phyloP scores from a whole-genome alignment of 2,888 invertebrate species.

The Ecliptopera silaceata region DNA sequence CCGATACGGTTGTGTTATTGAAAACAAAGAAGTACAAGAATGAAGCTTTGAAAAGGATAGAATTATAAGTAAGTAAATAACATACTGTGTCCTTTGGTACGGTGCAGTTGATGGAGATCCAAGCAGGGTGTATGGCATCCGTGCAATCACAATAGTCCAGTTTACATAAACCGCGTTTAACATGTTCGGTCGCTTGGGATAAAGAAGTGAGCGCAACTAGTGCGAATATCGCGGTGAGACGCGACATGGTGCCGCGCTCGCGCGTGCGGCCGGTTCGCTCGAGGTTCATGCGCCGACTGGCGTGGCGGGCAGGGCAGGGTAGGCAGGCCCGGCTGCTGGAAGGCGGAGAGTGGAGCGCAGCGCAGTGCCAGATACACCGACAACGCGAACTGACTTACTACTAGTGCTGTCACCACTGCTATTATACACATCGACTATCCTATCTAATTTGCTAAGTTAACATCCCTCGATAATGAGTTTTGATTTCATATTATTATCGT shows the following conservation, averaged over 20 bases:
- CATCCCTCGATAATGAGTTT: conserved; percentile 25
- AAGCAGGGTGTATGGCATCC: conserved; percentile 79
- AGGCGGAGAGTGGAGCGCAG: conserved; percentile 12
- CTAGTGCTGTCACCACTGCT: conserved; percentile 57
- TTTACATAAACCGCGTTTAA: conserved; percentile 70
- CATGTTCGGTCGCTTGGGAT: conserved; percentile 39
- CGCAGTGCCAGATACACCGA: conserved; percentile 19
- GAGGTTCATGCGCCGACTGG: conserved; percentile 66
- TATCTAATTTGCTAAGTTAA: conserved; percentile 51
- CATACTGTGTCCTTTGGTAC: conserved; percentile 83
- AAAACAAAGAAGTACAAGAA: conserved; percentile 9
- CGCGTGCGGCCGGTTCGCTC: conserved; percentile 47
- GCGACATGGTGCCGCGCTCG: conserved; percentile 72
- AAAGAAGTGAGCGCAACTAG: conserved; percentile 74
- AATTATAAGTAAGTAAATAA: conserved; percentile 2
- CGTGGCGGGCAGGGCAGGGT: conserved; percentile 6
- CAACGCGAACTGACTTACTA: conserved; percentile 38
- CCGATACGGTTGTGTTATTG: neutral
- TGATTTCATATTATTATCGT: conserved; percentile 22
- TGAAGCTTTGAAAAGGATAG: neutral
- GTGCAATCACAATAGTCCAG: conserved; percentile 83
- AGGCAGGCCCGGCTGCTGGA: conserved; percentile 13
- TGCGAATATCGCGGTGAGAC: conserved; percentile 72
- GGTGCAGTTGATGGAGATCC: conserved; percentile 86
- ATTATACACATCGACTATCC: conserved; percentile 72